phyloP scores from a whole-genome alignment of 2,113 vertebrate genomes.

The rat (Rattus norvegicus) region GRCr8 NC_086034.1:43599501-43600000 shows the following conservation, averaged over 20 bases:
- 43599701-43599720: neutral
- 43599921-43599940: neutral
- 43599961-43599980: neutral
- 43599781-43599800: neutral
- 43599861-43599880: constrained; percentile 3
- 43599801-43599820: neutral
- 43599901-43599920: constrained; percentile 25
- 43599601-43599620: constrained; percentile 75
- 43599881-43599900: neutral
- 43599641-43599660: neutral
- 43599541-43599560: constrained; percentile 98
- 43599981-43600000: neutral
- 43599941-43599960: neutral
- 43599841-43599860: neutral
- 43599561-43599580: constrained; percentile 98
- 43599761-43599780: neutral
- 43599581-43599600: constrained; percentile 70
- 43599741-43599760: neutral
- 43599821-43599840: neutral
- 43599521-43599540: constrained; percentile 97
- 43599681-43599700: neutral
- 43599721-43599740: neutral
- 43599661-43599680: neutral
- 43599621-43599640: neutral
- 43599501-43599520: constrained; percentile 97